Conservation (phyloP, 2,888 invertebrate genomes). For the Anthophora plumipes region DNA sequence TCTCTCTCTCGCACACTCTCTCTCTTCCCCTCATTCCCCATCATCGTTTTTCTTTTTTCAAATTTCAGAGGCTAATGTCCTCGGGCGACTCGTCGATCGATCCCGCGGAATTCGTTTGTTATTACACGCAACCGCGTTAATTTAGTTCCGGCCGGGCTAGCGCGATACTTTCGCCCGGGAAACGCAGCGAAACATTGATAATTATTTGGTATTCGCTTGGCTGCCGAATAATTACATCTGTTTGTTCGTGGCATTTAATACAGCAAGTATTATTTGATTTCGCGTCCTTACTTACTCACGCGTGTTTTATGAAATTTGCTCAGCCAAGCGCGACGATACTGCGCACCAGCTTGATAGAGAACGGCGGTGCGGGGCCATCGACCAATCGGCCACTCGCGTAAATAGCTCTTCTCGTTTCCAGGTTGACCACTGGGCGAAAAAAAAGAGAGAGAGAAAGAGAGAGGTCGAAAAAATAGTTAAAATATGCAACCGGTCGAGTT, state of each 20-base stretch:
- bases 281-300: conserved; percentile 59
- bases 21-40: background rate
- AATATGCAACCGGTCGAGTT: conserved; percentile 1
- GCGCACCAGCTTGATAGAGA: conserved; percentile 10
- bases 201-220: conserved; percentile 68
- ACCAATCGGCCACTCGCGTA: background rate
- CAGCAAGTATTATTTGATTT: conserved; percentile 70
- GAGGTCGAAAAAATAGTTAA: conserved; percentile 3
- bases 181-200: conserved; percentile 65
- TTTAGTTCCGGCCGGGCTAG: conserved; percentile 58
- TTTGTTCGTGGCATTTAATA: conserved; percentile 71
- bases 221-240: conserved; percentile 72
- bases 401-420: conserved; percentile 7
- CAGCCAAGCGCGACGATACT: conserved; percentile 38
- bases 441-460: background rate
- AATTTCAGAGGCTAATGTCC: conserved; percentile 36
- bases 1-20: background rate
- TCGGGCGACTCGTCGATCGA: conserved; percentile 52
- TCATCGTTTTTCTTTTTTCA: conserved; percentile 6
- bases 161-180: conserved; percentile 61
- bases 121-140: conserved; percentile 63
- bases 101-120: conserved; percentile 49
- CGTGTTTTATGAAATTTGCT: conserved; percentile 66
- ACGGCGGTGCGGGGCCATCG: conserved; percentile 8
- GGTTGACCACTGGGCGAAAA: background rate